phyloP scores from a whole-genome alignment of 2,888 invertebrate genomes.

The Epicampocera succincta region DNA sequence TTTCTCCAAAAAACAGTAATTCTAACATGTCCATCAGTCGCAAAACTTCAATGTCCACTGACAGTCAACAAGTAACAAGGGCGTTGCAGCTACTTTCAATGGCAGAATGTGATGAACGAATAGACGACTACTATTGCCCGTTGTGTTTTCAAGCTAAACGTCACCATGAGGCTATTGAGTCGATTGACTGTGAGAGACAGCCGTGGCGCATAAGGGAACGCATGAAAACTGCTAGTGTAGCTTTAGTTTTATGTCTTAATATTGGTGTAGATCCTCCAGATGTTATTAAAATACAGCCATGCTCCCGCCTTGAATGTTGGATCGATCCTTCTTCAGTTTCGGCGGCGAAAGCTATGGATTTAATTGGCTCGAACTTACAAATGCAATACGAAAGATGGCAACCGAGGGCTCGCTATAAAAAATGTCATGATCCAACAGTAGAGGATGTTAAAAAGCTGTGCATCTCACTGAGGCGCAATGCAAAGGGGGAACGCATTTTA shows the following conservation, averaged over 20 bases:
- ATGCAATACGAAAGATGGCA: slow-evolving; percentile 99
- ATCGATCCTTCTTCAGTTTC: slow-evolving; percentile 95
- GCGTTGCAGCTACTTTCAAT: slow-evolving; percentile 71
- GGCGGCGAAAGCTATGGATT: slow-evolving; percentile 95
- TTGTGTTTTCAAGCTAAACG: slow-evolving; percentile 79
- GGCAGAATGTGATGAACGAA: slow-evolving; percentile 67
- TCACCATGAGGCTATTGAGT: slow-evolving; percentile 88
- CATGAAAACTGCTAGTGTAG: slow-evolving; percentile 99
- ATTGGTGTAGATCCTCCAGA: slow-evolving; percentile 99
- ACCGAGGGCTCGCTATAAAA: slow-evolving; percentile 98
- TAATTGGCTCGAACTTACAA: slow-evolving; percentile 94
- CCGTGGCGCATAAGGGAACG: slow-evolving; percentile 97
- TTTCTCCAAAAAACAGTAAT: slow-evolving; percentile 38
- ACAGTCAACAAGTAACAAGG: slow-evolving; percentile 70
- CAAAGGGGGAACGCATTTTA: slow-evolving; percentile 98
- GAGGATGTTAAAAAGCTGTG: slow-evolving; percentile 99
- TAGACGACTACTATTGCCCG: slow-evolving; percentile 74
- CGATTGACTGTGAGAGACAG: slow-evolving; percentile 86
- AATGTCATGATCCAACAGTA: slow-evolving; percentile 97
- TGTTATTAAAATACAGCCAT: slow-evolving; percentile 97
- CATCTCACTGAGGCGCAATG: slow-evolving; percentile 95
- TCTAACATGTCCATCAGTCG: slow-evolving; percentile 68
- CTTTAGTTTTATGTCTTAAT: slow-evolving; percentile 97
- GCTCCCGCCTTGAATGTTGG: slow-evolving; percentile 98
- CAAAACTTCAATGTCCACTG: slow-evolving; percentile 72